Evolutionary conservation across 2,113 vertebrate species (phyloP).

Genomic region (Rafetus swinhoei): DNA sequence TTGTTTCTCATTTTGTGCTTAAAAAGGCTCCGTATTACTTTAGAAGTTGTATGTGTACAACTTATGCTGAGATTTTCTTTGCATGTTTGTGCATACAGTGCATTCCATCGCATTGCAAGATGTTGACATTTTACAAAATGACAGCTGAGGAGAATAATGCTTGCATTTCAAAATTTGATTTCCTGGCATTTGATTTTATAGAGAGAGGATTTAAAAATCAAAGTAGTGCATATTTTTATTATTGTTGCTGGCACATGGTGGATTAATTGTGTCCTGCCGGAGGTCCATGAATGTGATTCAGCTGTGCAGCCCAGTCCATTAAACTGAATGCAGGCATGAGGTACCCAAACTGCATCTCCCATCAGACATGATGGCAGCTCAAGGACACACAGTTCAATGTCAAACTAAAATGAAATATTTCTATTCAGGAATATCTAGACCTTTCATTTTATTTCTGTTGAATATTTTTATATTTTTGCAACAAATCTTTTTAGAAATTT

Average conservation of each 20-base stretch:
- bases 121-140: neutral
- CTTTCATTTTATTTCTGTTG: neutral
- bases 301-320: neutral
- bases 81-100: neutral
- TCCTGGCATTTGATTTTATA: conserved; percentile 14
- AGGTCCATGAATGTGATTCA: neutral
- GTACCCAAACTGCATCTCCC: neutral
- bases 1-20: neutral
- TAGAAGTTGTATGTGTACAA: accelerated
- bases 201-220: neutral
- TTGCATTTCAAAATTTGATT: neutral
- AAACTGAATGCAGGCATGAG: neutral
- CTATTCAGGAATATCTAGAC: neutral
- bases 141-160: neutral
- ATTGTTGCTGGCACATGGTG: neutral
- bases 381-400: neutral
- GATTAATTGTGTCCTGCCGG: neutral
- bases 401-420: neutral
- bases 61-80: neutral
- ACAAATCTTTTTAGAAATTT: neutral
- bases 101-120: neutral
- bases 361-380: neutral
- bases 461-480: neutral
- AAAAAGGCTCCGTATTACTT: neutral
- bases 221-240: neutral